Conservation (phyloP, 1,140 invertebrate genomes). For the Antheraea mylitta region DNA sequence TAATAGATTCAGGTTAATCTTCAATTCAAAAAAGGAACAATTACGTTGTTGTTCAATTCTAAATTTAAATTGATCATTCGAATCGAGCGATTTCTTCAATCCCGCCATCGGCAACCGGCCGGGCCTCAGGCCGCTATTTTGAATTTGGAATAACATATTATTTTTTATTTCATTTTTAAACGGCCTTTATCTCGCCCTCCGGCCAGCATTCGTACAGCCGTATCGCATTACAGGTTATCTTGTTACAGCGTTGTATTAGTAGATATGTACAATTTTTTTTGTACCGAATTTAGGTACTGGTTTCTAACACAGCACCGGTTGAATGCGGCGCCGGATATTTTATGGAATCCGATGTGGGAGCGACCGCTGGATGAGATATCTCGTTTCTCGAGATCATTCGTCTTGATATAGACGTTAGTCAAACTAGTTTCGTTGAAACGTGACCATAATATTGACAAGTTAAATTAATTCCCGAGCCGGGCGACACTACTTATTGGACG, state of each 20-base stretch:
- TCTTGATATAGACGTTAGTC: constrained; percentile 54
- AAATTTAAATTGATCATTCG: constrained; percentile 17
- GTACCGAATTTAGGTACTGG: constrained; percentile 37
- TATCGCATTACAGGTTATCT: constrained; percentile 57
- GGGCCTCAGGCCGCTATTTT: constrained; percentile 49
- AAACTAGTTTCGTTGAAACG: constrained; percentile 43
- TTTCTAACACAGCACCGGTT: constrained; percentile 28
- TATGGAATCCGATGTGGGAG: constrained; percentile 53
- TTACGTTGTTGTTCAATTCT: constrained; percentile 6
- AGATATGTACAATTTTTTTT: constrained; percentile 30
- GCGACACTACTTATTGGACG: constrained; percentile 23
- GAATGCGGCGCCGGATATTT: constrained; percentile 45
- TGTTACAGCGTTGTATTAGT: constrained; percentile 43
- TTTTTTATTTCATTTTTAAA: constrained; percentile 60
- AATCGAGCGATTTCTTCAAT: constrained; percentile 28
- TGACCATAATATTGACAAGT: constrained; percentile 54
- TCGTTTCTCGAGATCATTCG: constrained; percentile 53
- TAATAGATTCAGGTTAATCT: background rate
- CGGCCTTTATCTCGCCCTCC: constrained; percentile 63
- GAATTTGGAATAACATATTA: constrained; percentile 53
- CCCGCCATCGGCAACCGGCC: constrained; percentile 2
- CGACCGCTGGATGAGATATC: constrained; percentile 37
- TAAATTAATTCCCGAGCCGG: constrained; percentile 44
- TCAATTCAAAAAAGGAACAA: background rate
- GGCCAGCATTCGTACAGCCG: constrained; percentile 46